Evolutionary conservation across 2,888 invertebrate species (phyloP).

Genomic region (Prosopocoilus inquinatus): DNA sequence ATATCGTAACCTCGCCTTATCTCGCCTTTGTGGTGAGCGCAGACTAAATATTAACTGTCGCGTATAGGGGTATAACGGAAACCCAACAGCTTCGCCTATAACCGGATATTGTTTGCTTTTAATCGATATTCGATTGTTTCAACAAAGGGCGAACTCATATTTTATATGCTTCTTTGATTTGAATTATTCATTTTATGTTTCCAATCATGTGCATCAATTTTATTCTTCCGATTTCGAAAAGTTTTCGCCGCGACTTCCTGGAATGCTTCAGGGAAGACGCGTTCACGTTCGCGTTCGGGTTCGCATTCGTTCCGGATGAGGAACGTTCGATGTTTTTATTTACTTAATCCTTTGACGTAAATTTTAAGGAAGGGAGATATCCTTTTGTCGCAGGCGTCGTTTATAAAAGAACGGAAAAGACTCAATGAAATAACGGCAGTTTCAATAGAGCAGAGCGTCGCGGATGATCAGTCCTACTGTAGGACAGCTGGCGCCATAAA

Average conservation of each 20-base stretch:
- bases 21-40: constrained; percentile 22
- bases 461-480: constrained; percentile 31
- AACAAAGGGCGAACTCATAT: constrained; percentile 25
- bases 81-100: constrained; percentile 14
- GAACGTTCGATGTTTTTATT: neutral
- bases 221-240: neutral
- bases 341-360: constrained; percentile 1
- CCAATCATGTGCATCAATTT: constrained; percentile 22
- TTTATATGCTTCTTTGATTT: constrained; percentile 24
- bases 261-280: constrained; percentile 39
- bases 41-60: constrained; percentile 25
- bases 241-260: constrained; percentile 11
- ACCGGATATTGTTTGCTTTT: constrained; percentile 25
- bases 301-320: neutral
- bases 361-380: constrained; percentile 3
- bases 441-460: constrained; percentile 27
- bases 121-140: constrained; percentile 31
- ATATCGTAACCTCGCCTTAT: constrained; percentile 20
- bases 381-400: constrained; percentile 21
- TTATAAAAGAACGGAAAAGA: constrained; percentile 25
- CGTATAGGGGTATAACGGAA: constrained; percentile 20
- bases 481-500: constrained; percentile 44
- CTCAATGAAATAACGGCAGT: constrained; percentile 30
- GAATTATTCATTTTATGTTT: constrained; percentile 32
- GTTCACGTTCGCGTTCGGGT: too few relatives aligned